These are phyloP conservation scores for Wiebesia pumilae DNA, from an alignment of 1,140 invertebrate genomes.

Conservation along the genomic window DNA sequence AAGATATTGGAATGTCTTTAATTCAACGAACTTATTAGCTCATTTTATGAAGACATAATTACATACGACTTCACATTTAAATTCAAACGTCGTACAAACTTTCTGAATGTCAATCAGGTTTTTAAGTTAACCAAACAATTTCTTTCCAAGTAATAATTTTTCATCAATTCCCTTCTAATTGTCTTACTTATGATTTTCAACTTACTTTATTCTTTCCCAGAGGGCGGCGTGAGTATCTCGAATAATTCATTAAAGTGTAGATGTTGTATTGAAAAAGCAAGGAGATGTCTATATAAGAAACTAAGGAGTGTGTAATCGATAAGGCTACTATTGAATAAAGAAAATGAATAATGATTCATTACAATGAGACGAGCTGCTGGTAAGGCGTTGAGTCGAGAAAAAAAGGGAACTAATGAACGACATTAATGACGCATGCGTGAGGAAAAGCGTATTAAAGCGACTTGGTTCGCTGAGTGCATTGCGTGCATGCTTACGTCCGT, in stretches of 20 bases:
- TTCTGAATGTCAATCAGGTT: not conserved
- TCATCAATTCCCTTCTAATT: not conserved
- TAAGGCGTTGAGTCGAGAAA: too few species aligned
- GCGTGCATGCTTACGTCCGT: too few species aligned
- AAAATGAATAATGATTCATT: conserved; percentile 4
- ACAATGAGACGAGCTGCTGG: not conserved
- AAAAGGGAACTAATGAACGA: not conserved
- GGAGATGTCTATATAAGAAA: not conserved
- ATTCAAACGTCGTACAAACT: too few species aligned
- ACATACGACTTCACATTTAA: too few species aligned
- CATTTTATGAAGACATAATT: too few species aligned
- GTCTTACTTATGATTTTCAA: too few species aligned
- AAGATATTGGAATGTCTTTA: too few species aligned
- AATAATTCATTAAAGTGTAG: too few species aligned
- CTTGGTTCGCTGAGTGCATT: not conserved
- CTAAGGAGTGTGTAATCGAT: not conserved
- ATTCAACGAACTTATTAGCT: too few species aligned
- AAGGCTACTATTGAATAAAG: not conserved
- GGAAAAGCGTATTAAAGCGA: conserved; percentile 22
- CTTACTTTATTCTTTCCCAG: not conserved
- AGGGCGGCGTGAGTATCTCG: too few species aligned
- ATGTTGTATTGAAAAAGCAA: not conserved
- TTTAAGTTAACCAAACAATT: not conserved
- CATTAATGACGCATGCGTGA: not conserved
- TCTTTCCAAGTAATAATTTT: not conserved